Percentiles rank a stretch among this genome's conserved stretches.
These are phyloP conservation scores for Epistrophe eligans DNA, from an alignment of 2,888 invertebrate genomes.

Conservation along the genomic window DNA sequence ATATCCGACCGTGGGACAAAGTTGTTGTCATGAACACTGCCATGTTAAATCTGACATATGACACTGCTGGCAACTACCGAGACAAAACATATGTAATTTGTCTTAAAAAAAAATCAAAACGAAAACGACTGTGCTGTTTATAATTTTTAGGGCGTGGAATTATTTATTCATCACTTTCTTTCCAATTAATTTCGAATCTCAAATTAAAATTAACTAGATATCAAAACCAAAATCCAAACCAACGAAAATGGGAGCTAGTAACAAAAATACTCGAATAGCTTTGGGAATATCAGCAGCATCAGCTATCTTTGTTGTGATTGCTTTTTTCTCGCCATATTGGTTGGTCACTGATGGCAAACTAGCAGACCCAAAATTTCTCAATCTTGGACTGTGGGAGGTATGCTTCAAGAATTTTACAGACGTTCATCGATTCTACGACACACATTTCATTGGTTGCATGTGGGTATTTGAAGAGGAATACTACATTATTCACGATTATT, in stretches of 20 bases:
- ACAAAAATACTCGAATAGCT: constrained; percentile 84
- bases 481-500: constrained; percentile 95
- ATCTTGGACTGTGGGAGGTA: constrained; percentile 97
- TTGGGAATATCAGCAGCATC: constrained; percentile 87
- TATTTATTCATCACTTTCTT: constrained; percentile 48
- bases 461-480: constrained; percentile 99
- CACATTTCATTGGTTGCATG: constrained; percentile 94
- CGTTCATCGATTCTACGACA: constrained; percentile 93
- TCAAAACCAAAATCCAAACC: background rate
- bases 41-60: background rate
- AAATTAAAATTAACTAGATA: background rate
- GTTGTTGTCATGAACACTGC: background rate
- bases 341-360: constrained; percentile 92
- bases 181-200: constrained; percentile 47
- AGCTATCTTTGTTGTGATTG: constrained; percentile 89
- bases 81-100: constrained; percentile 33
- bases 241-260: constrained; percentile 82
- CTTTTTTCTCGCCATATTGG: constrained; percentile 95
- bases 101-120: constrained; percentile 27
- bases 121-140: constrained; percentile 45
- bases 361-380: constrained; percentile 90
- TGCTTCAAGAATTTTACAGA: constrained; percentile 96
- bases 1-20: too few relatives aligned
- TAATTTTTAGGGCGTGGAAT: constrained; percentile 78
- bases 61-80: constrained; percentile 34